These are phyloP conservation scores for Automeris io DNA, from an alignment of 2,888 invertebrate species.

Conservation along the genomic window DNA sequence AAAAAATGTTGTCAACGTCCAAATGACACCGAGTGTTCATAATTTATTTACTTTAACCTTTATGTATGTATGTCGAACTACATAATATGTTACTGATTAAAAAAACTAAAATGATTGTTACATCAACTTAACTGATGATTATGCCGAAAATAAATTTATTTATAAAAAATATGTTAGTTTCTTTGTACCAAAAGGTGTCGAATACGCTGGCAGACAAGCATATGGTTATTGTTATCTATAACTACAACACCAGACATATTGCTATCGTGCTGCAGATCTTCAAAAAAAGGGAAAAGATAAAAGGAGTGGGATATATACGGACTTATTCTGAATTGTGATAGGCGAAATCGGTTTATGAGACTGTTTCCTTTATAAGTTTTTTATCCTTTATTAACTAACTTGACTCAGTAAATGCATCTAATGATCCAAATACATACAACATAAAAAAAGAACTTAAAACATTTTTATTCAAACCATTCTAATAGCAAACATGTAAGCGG, in stretches of 20 bases:
- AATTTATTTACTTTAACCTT: slow-evolving; percentile 16
- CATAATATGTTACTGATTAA: slow-evolving; percentile 9
- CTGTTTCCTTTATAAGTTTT: too few relatives aligned
- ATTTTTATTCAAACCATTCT: slow-evolving; percentile 34
- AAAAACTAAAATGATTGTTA: slow-evolving; percentile 45
- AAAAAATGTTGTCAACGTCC: slow-evolving; percentile 13
- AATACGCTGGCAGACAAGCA: neutral
- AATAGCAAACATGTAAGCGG: slow-evolving; percentile 42
- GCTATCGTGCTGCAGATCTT: too few relatives aligned
- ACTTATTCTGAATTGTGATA: too few relatives aligned
- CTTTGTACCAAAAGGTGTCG: slow-evolving; percentile 1
- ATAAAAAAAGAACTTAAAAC: too few relatives aligned
- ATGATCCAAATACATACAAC: too few relatives aligned
- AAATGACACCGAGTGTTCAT: slow-evolving; percentile 24
- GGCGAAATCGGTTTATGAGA: too few relatives aligned
- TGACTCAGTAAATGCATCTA: too few relatives aligned
- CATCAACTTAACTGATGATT: slow-evolving; percentile 51
- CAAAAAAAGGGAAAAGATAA: too few relatives aligned
- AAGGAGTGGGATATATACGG: too few relatives aligned
- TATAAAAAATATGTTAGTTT: slow-evolving; percentile 34
- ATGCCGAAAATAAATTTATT: slow-evolving; percentile 62
- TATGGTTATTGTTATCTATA: too few relatives aligned
- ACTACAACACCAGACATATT: too few relatives aligned
- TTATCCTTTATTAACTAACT: too few relatives aligned
- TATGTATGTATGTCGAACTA: slow-evolving; percentile 19